phyloP scores from a whole-genome alignment of 2,888 invertebrate species.

The Opisthograptis luteolata region DNA sequence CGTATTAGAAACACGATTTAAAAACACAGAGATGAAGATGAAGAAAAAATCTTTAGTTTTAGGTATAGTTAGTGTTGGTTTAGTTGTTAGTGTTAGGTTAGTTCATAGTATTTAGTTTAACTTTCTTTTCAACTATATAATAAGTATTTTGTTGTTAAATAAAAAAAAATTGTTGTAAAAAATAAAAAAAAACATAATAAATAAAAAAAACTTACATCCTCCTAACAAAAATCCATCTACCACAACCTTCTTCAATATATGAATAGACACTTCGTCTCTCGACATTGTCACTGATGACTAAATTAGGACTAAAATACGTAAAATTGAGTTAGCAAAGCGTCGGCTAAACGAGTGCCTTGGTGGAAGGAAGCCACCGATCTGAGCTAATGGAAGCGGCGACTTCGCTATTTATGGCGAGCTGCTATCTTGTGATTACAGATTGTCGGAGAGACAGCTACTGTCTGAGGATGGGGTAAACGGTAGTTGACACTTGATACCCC shows the following conservation, averaged over 20 bases:
- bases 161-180: too few species aligned
- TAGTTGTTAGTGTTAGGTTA: too few species aligned
- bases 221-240: conserved; percentile 61
- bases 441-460: background rate
- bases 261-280: conserved; percentile 51
- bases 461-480: background rate
- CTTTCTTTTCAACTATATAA: too few species aligned
- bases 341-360: conserved; percentile 8
- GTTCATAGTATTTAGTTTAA: too few species aligned
- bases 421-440: conserved; percentile 9
- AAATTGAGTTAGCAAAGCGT: background rate
- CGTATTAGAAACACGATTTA: too few species aligned
- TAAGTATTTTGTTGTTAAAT: too few species aligned
- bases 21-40: too few species aligned
- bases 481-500: background rate
- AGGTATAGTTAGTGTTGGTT: too few species aligned
- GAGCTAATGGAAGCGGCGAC: conserved; percentile 1
- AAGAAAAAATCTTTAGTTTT: too few species aligned
- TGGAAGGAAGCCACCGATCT: conserved; percentile 1
- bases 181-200: conserved; percentile 13
- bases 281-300: conserved; percentile 42
- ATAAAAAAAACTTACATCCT: conserved; percentile 56
- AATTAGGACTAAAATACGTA: background rate
- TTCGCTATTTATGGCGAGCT: conserved; percentile 5
- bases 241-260: conserved; percentile 61